Evolutionary conservation across 2,888 invertebrate genomes (phyloP), one percentile per base, ranked within the genome.

Genomic region (Leptopilina syphax): DNA sequence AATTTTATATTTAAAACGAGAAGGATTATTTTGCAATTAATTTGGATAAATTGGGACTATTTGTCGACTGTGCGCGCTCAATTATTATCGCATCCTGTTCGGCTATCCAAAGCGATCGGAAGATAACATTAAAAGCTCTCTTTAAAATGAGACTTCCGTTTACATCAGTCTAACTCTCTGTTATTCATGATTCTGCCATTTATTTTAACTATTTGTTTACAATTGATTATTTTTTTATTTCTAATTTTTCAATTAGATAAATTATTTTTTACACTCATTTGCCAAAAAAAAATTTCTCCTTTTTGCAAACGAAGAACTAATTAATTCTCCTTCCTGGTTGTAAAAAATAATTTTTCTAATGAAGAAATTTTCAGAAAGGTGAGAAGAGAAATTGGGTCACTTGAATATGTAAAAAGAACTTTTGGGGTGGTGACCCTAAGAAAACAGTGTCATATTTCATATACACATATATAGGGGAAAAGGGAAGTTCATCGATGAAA

Each of bases 51-150:
- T 44, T 68, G 50, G 50, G 24, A 68, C 50, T 44, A 50, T 47
- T 10, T 24, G 12, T 18, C 47, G 6, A 44, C 66, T 44, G 13
- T 67, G n/a, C 47, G 24, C 18, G 50, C 50, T 10, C 24, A 24
- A 68, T 44, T 44, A 68, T 68, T 47, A 68, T 68, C 68, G 24
- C 50, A 68, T 68, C 68, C 68, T 18, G 68, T 44, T 68, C 24
- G n/a, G 9, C 68, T 50, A 68, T 68, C 24, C 41, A 50, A 68
- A 68, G 24, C 44, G 24, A 50, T 68, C 68, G 68, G 68, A 68
- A 68, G 50, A 68, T 63, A 63, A 63, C 63, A 63, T 63, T 63
- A 63, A 63, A 63, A 63, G 63, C 63, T 63, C 63, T 50, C 9
- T 50, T 60, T 63, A 24, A 63, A 63, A 18, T 18, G 63, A 63